These are phyloP conservation scores for Acronicta psi DNA, from an alignment of 2,888 invertebrate genomes.

Conservation along the genomic window DNA sequence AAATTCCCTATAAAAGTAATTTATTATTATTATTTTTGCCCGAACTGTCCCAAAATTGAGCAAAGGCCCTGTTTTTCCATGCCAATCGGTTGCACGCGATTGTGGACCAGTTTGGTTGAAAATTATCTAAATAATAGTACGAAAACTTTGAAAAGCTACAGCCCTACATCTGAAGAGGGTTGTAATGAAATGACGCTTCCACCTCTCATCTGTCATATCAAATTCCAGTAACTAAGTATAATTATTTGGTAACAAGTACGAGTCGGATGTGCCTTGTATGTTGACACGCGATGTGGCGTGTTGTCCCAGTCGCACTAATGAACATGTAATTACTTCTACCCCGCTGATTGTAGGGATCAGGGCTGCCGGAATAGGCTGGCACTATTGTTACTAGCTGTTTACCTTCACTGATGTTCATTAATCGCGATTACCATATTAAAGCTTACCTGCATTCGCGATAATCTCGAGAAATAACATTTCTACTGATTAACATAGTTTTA, in stretches of 20 bases:
- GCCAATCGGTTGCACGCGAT: too few relatives aligned
- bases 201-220: slow-evolving; percentile 62
- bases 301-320: slow-evolving; percentile 76
- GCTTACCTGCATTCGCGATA: background rate
- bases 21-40: too few relatives aligned
- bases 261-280: slow-evolving; percentile 61
- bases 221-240: slow-evolving; percentile 62
- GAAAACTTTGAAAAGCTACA: too few relatives aligned
- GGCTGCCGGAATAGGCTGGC: slow-evolving; percentile 50
- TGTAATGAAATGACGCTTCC: slow-evolving; percentile 1
- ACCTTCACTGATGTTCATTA: slow-evolving; percentile 8
- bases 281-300: slow-evolving; percentile 83
- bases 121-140: too few relatives aligned
- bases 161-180: background rate
- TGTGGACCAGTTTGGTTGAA: too few relatives aligned
- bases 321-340: slow-evolving; percentile 82
- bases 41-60: too few relatives aligned
- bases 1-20: too few relatives aligned
- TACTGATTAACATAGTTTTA: background rate
- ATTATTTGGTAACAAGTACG: slow-evolving; percentile 72
- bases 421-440: background rate
- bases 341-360: slow-evolving; percentile 69
- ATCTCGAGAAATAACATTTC: background rate
- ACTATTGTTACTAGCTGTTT: slow-evolving; percentile 6
- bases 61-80: too few relatives aligned